Evolutionary conservation across 2,888 invertebrate genomes (phyloP).

Genomic region (Diarsia dahlii): DNA sequence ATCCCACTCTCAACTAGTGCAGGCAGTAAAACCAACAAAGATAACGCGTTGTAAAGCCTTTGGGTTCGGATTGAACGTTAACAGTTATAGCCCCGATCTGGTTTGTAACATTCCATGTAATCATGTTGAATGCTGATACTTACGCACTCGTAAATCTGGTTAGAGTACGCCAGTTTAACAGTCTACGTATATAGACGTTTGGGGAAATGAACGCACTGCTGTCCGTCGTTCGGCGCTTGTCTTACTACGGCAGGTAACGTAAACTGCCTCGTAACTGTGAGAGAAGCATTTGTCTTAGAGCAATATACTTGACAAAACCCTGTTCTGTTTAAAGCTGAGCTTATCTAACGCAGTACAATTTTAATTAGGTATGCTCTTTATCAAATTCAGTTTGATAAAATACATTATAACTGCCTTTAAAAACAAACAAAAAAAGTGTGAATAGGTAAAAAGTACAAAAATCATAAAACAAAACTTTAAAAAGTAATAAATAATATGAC

Average conservation of each 20-base stretch:
- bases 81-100: conserved; percentile 62
- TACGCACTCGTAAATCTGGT: conserved; percentile 57
- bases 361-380: background rate
- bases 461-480: no score
- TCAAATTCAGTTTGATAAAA: background rate
- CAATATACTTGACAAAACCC: conserved; percentile 1
- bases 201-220: conserved; percentile 12
- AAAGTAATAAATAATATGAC: no score
- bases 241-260: conserved; percentile 25
- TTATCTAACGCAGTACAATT: conserved; percentile 10
- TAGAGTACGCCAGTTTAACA: conserved; percentile 41
- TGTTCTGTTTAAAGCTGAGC: background rate
- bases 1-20: conserved; percentile 60
- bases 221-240: conserved; percentile 20
- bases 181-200: conserved; percentile 36
- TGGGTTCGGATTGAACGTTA: conserved; percentile 63
- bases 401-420: background rate
- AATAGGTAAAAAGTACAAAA: no score
- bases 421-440: no score
- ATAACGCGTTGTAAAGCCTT: conserved; percentile 57
- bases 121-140: conserved; percentile 56
- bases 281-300: background rate
- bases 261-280: conserved; percentile 15
- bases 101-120: conserved; percentile 60
- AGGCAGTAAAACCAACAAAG: conserved; percentile 61